Conservation (phyloP, 1,140 invertebrate species). For the Listronotus bonariensis region DNA sequence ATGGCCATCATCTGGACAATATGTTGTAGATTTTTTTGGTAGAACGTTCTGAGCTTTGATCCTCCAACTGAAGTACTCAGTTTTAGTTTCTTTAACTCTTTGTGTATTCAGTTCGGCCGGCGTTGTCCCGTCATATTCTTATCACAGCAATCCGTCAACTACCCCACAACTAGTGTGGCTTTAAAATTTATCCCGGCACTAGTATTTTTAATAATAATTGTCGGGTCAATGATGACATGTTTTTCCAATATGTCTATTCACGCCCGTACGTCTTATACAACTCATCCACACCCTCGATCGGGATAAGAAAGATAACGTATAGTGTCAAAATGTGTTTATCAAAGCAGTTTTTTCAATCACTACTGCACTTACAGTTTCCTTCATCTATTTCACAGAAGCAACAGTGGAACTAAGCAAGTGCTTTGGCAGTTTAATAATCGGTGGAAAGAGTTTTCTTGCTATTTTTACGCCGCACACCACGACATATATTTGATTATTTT, state of each 20-base stretch:
- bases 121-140: constrained; percentile 34
- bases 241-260: constrained; percentile 1
- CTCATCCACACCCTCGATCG: constrained; percentile 1
- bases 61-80: constrained; percentile 11
- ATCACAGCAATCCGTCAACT: constrained; percentile 1
- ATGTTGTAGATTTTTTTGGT: constrained; percentile 1
- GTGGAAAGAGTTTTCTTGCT: constrained; percentile 22
- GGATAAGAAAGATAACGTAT: background rate
- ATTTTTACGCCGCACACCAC: background rate
- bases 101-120: constrained; percentile 6
- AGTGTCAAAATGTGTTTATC: background rate
- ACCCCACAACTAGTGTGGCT: background rate
- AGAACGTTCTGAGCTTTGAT: constrained; percentile 11
- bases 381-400: constrained; percentile 3
- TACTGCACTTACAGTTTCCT: background rate
- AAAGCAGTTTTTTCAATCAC: background rate
- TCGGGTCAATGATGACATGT: constrained; percentile 4
- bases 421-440: constrained; percentile 15
- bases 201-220: constrained; percentile 4
- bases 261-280: constrained; percentile 9
- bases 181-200: constrained; percentile 2
- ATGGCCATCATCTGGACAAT: constrained; percentile 11
- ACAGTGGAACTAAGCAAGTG: constrained; percentile 21
- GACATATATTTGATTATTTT: constrained; percentile 2
- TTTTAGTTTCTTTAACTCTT: background rate